Conservation (phyloP, 30 jellyfish, hydroid and myxozoan genomes). For the Phacellophora camtschatica region DNA sequence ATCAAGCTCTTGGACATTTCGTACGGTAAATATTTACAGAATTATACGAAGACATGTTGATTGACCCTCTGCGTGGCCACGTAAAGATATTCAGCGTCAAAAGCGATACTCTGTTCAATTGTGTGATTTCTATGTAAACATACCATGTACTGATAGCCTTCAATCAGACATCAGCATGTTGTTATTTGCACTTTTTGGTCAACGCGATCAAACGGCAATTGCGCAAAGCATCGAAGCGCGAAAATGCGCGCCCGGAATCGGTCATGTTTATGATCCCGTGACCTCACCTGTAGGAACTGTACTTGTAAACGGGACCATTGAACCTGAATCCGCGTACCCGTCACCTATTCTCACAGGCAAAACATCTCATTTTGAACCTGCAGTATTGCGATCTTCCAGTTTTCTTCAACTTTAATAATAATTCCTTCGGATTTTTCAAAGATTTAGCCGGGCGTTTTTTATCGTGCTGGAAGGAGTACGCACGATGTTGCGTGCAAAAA, state of each 20-base stretch:
- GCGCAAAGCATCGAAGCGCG: slow-evolving; percentile 48
- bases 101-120: too few species aligned
- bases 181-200: too few species aligned
- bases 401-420: neutral
- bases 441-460: neutral
- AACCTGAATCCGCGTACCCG: slow-evolving; percentile 36
- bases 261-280: slow-evolving; percentile 50
- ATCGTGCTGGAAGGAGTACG: slow-evolving; percentile 34
- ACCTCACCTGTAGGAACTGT: slow-evolving; percentile 38
- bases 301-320: slow-evolving; percentile 42
- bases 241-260: slow-evolving; percentile 13
- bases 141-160: too few species aligned
- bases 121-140: too few species aligned
- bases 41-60: too few species aligned
- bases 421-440: slow-evolving; percentile 11
- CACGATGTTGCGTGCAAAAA: slow-evolving; percentile 75
- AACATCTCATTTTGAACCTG: slow-evolving; percentile 36
- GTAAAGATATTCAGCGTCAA: too few species aligned
- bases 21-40: too few species aligned
- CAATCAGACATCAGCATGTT: too few species aligned
- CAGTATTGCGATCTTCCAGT: slow-evolving; percentile 12
- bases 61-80: too few species aligned
- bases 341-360: slow-evolving; percentile 50
- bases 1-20: too few species aligned
- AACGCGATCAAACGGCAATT: slow-evolving; percentile 47